Evolutionary conservation across 2,797 vertebrate genomes (phyloP).

Genomic region (Nyctalus aviator): DNA sequence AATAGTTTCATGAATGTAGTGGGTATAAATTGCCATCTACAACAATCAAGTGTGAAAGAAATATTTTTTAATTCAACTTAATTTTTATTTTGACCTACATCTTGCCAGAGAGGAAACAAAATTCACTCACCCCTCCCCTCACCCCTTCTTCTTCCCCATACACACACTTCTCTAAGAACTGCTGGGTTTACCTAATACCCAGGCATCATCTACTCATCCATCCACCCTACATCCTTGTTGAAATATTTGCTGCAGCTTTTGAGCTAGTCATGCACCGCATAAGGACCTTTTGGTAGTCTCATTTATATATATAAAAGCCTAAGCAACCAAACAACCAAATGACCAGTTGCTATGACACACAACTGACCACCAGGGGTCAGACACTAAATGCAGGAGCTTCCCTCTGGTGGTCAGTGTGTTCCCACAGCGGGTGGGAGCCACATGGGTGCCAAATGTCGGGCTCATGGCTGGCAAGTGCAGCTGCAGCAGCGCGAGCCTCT

Average conservation of each 20-base stretch:
- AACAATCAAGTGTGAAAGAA: not conserved
- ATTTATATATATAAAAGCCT: too few species aligned
- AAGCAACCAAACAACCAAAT: too few species aligned
- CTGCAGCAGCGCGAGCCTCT: too few species aligned
- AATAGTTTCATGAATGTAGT: not conserved
- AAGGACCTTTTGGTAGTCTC: not conserved
- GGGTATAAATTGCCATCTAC: not conserved
- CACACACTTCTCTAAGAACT: not conserved
- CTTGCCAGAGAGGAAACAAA: not conserved
- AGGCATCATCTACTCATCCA: not conserved
- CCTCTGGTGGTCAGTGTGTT: too few species aligned
- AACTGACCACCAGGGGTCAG: too few species aligned
- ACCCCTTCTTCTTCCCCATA: not conserved
- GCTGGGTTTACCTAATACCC: not conserved
- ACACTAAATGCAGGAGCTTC: too few species aligned
- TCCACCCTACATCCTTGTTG: not conserved
- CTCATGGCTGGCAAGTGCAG: too few species aligned
- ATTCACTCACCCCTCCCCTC: not conserved
- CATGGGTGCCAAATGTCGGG: too few species aligned
- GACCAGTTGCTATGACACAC: too few species aligned
- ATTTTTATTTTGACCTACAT: constrained; percentile 21
- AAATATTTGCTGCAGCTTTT: not conserved
- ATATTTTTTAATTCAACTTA: not conserved
- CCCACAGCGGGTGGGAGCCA: too few species aligned
- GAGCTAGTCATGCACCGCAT: not conserved